A percentile compares a stretch with the other conserved stretches of the same genome.
Evolutionary conservation across 1,140 invertebrate species (phyloP).

Genomic region (Drosophila virilis): DNA sequence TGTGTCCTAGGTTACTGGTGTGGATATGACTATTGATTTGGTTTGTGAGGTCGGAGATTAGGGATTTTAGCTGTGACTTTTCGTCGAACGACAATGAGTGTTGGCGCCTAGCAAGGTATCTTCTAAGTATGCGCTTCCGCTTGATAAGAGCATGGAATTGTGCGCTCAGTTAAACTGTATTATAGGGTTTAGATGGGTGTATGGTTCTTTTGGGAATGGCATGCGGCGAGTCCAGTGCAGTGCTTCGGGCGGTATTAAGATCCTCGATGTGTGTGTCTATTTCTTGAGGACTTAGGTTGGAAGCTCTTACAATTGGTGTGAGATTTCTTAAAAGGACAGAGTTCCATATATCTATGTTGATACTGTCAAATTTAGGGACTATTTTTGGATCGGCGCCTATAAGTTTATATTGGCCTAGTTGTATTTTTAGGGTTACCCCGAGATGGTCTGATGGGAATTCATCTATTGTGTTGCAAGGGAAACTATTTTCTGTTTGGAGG

Average conservation of each 20-base stretch:
- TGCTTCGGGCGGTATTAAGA: background rate
- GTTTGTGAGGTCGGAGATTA: too few relatives aligned
- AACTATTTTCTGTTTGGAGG: background rate
- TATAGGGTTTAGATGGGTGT: background rate
- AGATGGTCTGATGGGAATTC: constrained; percentile 26
- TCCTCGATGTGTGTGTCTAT: constrained; percentile 1
- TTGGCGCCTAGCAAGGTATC: too few relatives aligned
- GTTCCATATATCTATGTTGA: constrained; percentile 5
- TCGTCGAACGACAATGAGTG: too few relatives aligned
- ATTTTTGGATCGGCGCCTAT: background rate
- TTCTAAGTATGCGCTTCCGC: too few relatives aligned
- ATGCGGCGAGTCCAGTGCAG: background rate
- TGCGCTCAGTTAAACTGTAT: background rate
- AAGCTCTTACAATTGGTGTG: background rate
- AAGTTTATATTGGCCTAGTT: background rate
- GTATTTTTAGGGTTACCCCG: constrained; percentile 1
- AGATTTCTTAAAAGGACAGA: background rate
- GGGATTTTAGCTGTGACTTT: too few relatives aligned
- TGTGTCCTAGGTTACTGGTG: too few relatives aligned
- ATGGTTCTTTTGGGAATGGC: constrained; percentile 1
- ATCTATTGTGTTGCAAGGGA: background rate
- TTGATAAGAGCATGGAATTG: too few relatives aligned
- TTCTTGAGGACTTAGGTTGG: background rate
- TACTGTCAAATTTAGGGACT: background rate
- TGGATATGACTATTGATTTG: too few relatives aligned